phyloP scores from a whole-genome alignment of 1,140 invertebrate genomes.

The Pomacea maculata region DNA sequence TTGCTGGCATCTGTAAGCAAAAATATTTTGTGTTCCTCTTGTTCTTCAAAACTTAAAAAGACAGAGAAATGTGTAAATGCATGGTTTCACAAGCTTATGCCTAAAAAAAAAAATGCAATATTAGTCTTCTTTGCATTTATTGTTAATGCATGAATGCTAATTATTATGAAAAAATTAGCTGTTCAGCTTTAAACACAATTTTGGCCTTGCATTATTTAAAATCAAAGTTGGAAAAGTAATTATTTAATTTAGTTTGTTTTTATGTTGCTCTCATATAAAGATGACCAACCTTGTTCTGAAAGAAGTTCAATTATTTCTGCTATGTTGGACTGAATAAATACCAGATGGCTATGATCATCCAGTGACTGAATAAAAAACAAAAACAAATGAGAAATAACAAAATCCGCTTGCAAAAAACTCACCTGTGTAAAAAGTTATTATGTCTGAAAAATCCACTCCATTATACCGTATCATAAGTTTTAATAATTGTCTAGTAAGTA shows the following conservation, averaged over 20 bases:
- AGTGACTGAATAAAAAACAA: conserved; percentile 46
- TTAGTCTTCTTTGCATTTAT: too few species aligned
- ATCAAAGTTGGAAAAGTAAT: too few species aligned
- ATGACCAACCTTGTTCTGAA: conserved; percentile 54
- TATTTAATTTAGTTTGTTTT: too few species aligned
- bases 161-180: too few species aligned
- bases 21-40: too few species aligned
- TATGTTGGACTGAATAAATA: conserved; percentile 62
- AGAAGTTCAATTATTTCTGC: conserved; percentile 63
- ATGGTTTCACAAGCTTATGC: neutral
- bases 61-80: neutral
- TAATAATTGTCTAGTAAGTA: too few species aligned
- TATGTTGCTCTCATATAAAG: neutral
- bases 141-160: too few species aligned
- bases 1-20: conserved; percentile 3
- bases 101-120: too few species aligned
- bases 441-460: neutral
- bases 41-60: too few species aligned
- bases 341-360: conserved; percentile 62
- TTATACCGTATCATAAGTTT: neutral
- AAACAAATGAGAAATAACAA: neutral
- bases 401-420: neutral
- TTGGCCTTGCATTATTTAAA: too few species aligned
- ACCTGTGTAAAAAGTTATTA: too few species aligned
- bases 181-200: too few species aligned